phyloP scores from a whole-genome alignment of 2,888 invertebrate species.

The Thumatha senex region DNA sequence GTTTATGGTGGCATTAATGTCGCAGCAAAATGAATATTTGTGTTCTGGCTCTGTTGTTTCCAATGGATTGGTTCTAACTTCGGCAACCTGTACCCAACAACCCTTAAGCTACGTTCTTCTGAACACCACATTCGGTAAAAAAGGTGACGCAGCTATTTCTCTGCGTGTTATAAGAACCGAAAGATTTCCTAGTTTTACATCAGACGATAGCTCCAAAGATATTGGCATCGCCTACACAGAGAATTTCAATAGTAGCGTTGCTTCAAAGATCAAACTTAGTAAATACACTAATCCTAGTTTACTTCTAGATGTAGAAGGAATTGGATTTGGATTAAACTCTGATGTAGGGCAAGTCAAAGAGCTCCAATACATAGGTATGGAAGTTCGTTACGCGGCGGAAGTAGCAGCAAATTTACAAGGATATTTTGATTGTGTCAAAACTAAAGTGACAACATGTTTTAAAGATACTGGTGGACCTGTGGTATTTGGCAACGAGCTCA shows the following conservation, averaged over 20 bases:
- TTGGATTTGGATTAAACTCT: constrained; percentile 71
- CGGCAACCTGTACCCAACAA: constrained; percentile 56
- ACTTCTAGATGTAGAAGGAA: constrained; percentile 56
- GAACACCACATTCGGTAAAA: constrained; percentile 61
- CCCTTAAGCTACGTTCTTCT: constrained; percentile 60
- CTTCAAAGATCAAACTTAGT: constrained; percentile 60
- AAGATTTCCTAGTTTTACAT: constrained; percentile 61
- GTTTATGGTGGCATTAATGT: constrained; percentile 70
- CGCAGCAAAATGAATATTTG: constrained; percentile 64
- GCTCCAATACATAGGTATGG: constrained; percentile 67
- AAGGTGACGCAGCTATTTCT: constrained; percentile 46
- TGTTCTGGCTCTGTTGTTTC: constrained; percentile 68
- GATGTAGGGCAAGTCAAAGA: constrained; percentile 56
- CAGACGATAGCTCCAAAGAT: constrained; percentile 52
- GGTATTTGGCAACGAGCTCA: constrained; percentile 60
- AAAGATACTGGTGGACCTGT: constrained; percentile 70
- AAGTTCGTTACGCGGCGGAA: constrained; percentile 45
- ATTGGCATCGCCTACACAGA: constrained; percentile 67
- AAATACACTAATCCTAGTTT: constrained; percentile 52
- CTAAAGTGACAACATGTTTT: constrained; percentile 68
- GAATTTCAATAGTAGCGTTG: constrained; percentile 60
- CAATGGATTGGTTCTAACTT: constrained; percentile 66
- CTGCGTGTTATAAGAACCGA: constrained; percentile 63
- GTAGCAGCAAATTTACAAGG: constrained; percentile 37
- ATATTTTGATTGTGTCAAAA: constrained; percentile 70